These are phyloP conservation scores for Lepeophtheirus nordmannii DNA, from an alignment of 2,888 invertebrate genomes.

Conservation along the genomic window DNA sequence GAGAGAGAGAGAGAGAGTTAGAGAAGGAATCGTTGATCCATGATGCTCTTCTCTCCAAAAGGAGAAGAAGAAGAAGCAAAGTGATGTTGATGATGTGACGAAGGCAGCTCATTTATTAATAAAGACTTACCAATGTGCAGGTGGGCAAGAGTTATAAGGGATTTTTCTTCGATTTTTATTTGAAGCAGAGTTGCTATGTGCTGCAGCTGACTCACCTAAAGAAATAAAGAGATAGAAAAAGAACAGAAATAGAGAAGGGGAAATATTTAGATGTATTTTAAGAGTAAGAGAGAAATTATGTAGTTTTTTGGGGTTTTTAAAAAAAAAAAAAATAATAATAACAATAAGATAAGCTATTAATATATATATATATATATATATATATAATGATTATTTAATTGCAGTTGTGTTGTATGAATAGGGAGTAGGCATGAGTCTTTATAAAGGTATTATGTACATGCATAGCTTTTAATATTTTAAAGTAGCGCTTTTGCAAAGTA, in stretches of 20 bases:
- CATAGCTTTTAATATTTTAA: too few species aligned
- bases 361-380: too few species aligned
- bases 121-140: conserved; percentile 18
- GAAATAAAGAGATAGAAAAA: not conserved
- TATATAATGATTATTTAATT: too few species aligned
- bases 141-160: conserved; percentile 19
- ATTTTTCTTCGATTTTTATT: conserved; percentile 20
- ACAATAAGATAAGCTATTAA: too few species aligned
- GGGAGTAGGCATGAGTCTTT: too few species aligned
- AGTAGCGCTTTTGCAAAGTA: too few species aligned
- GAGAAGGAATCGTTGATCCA: not conserved
- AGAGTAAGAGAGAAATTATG: not conserved
- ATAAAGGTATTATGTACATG: too few species aligned
- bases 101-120: not conserved
- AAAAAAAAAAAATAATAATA: not conserved
- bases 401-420: too few species aligned
- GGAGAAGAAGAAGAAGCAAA: not conserved
- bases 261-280: not conserved
- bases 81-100: not conserved
- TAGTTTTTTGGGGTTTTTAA: too few species aligned
- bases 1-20: not conserved
- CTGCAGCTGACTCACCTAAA: conserved; percentile 15
- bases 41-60: not conserved
- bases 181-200: conserved; percentile 11
- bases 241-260: conserved; percentile 2